Evolutionary conservation across 2,113 vertebrate genomes (phyloP).

Genomic region (Labrus mixtus): DNA sequence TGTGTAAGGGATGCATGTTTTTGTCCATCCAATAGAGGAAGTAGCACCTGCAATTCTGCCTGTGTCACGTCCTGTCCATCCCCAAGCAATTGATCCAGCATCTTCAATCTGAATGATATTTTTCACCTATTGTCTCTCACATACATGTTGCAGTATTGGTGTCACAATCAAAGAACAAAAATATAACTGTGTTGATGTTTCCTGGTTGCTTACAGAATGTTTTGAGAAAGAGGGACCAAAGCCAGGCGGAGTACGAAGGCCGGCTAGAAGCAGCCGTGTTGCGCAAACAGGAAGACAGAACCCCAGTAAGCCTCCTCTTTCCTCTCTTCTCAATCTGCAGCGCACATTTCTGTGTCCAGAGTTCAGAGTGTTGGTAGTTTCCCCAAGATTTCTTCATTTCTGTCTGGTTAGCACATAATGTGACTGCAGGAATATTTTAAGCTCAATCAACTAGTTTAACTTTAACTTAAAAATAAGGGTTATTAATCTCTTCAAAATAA

Average conservation of each 20-base stretch:
- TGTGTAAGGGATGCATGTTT: too few species aligned
- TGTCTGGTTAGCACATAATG: not conserved
- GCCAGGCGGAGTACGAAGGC: slow-evolving; percentile 96
- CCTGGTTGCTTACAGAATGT: slow-evolving; percentile 85
- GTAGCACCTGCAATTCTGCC: not conserved
- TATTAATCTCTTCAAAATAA: not conserved
- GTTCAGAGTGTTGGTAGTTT: not conserved
- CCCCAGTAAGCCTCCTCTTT: slow-evolving; percentile 85
- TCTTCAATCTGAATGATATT: not conserved
- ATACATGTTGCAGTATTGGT: not conserved
- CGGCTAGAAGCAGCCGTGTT: slow-evolving; percentile 92
- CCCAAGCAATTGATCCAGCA: slow-evolving; percentile 22
- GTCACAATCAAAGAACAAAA: not conserved
- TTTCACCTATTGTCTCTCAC: not conserved
- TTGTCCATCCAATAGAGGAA: slow-evolving; percentile 23
- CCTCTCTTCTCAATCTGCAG: not conserved
- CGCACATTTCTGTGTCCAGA: not conserved
- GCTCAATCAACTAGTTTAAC: too few species aligned
- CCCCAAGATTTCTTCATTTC: not conserved
- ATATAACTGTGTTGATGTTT: not conserved
- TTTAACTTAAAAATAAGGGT: not conserved
- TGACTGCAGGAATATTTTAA: not conserved
- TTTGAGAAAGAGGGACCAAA: slow-evolving; percentile 95
- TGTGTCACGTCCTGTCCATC: slow-evolving; percentile 27
- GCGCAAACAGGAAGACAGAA: slow-evolving; percentile 91